phyloP scores from a whole-genome alignment of 2,113 vertebrate species.

The Thunnus thynnus region DNA sequence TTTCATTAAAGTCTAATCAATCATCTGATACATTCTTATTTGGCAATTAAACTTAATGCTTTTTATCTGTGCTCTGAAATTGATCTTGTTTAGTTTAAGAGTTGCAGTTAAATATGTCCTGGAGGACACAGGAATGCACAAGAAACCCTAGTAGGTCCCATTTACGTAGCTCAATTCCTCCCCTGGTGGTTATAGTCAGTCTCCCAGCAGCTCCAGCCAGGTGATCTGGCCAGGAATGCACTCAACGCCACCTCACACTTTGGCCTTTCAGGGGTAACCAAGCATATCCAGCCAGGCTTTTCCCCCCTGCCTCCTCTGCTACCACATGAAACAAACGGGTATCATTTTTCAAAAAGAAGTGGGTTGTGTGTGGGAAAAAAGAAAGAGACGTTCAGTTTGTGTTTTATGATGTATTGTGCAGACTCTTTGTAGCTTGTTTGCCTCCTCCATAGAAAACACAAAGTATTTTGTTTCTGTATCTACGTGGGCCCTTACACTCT shows the following conservation, averaged over 20 bases:
- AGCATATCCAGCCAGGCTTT: slow-evolving; percentile 55
- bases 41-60: too few species aligned
- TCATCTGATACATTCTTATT: too few species aligned
- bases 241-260: slow-evolving; percentile 37
- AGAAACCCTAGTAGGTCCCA: background rate
- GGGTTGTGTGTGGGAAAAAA: slow-evolving; percentile 24
- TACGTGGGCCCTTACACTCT: background rate
- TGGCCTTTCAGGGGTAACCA: slow-evolving; percentile 65
- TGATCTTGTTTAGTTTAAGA: too few species aligned
- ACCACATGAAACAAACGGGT: slow-evolving; percentile 48
- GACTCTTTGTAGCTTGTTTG: slow-evolving; percentile 18
- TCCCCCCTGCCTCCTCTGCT: slow-evolving; percentile 34
- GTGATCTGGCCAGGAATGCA: slow-evolving; percentile 56
- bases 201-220: slow-evolving; percentile 28
- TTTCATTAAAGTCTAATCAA: too few species aligned
- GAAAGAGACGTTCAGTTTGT: slow-evolving; percentile 6
- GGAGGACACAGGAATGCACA: background rate
- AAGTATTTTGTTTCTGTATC: slow-evolving; percentile 30
- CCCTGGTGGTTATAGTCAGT: slow-evolving; percentile 1
- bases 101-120: too few species aligned
- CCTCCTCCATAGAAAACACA: slow-evolving; percentile 23
- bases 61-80: too few species aligned
- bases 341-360: slow-evolving; percentile 27
- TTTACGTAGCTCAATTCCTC: background rate
- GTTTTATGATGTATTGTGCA: slow-evolving; percentile 27